Evolutionary conservation across 2,797 vertebrate genomes (phyloP).

Genomic region (Coregonus sp.): DNA sequence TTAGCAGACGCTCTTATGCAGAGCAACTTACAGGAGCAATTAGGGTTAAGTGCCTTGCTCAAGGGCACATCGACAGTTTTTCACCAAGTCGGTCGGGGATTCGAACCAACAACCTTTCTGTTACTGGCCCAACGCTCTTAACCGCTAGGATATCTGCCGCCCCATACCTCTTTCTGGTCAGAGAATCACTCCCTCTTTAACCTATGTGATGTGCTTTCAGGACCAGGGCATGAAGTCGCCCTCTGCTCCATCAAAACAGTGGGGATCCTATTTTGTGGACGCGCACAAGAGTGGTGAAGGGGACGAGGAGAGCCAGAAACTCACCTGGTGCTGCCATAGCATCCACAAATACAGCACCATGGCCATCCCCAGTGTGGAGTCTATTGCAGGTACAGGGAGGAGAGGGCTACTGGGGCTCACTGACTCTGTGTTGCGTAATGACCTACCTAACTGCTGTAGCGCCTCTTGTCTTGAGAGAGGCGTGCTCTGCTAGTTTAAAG

Average conservation of each 20-base stretch:
- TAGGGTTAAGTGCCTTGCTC: too few species aligned
- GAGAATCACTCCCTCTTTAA: not conserved
- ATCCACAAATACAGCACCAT: constrained; percentile 91
- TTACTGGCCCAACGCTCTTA: too few species aligned
- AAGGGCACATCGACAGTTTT: too few species aligned
- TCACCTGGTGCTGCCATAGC: constrained; percentile 88
- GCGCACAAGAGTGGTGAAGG: constrained; percentile 67
- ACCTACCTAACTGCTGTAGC: not conserved
- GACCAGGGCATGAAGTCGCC: constrained; percentile 78
- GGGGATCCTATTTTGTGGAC: constrained; percentile 94
- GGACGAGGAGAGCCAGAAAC: constrained; percentile 74
- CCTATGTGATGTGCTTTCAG: constrained; percentile 67
- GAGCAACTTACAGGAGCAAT: too few species aligned
- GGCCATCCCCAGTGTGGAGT: constrained; percentile 89
- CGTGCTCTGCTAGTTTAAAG: not conserved
- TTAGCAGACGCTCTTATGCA: too few species aligned
- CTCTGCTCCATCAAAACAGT: constrained; percentile 82
- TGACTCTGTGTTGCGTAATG: not conserved
- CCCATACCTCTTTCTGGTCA: not conserved
- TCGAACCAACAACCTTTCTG: too few species aligned
- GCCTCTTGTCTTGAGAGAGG: not conserved
- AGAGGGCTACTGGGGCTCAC: not conserved
- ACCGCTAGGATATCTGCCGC: too few species aligned
- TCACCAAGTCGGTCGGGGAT: too few species aligned
- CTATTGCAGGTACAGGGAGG: constrained; percentile 84